Conservation (phyloP, 2,113 vertebrate genomes). For the Zosterops japonicus region DNA sequence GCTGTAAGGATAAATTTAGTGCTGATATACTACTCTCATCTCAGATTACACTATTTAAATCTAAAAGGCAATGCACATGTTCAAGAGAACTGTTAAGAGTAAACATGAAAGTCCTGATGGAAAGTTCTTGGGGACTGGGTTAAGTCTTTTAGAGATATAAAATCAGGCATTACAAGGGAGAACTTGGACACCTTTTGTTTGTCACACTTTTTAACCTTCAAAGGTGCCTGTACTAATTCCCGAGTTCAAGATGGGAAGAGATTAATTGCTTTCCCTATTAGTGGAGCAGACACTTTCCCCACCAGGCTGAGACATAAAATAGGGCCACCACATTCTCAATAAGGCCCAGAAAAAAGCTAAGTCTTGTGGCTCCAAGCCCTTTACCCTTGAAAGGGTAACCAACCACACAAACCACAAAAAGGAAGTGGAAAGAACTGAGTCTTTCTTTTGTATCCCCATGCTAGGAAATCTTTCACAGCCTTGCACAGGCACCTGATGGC, state of each 20-base stretch:
- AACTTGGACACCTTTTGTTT: neutral
- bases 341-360: neutral
- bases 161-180: neutral
- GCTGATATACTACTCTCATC: neutral
- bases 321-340: neutral
- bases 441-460: neutral
- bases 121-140: neutral
- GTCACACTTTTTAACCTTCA: neutral
- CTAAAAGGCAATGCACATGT: neutral
- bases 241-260: neutral
- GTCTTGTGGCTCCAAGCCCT: neutral
- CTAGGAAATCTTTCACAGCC: neutral
- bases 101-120: neutral
- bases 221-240: neutral
- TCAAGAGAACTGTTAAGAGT: neutral
- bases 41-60: conserved; percentile 44
- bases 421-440: neutral
- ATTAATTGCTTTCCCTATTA: neutral
- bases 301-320: neutral
- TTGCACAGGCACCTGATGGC: neutral
- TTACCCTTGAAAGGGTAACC: neutral
- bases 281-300: neutral
- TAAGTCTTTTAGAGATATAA: neutral
- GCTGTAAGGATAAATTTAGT: conserved; percentile 12
- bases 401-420: neutral